Evolutionary conservation across 2,113 vertebrate species (phyloP), one percentile per base, ranked within the genome.

Genomic region (Phocoena sinus): DNA sequence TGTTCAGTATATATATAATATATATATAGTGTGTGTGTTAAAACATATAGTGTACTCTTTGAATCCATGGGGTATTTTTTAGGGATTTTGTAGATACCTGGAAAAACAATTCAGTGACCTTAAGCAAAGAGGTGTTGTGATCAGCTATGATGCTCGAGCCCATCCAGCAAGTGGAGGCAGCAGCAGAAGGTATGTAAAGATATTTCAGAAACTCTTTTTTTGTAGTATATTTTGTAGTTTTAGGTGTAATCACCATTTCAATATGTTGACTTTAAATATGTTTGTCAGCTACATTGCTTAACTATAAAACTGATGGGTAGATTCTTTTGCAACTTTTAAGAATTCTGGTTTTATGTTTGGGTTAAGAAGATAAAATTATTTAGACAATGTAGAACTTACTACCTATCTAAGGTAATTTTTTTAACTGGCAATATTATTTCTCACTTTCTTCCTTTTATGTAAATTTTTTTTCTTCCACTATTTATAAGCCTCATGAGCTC

Each of bases 41-140:
- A 44, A 79, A 8, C 3, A 9, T 28, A n/a, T 31, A 58, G 20
- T 58, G 63, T 36, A 8, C 25, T 86, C 26, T 88, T 67, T 63
- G 76, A 94, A 94, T 60, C 26, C 56, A 2, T 36, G 84, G 90
- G 62, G 53, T 96, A 8, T 96, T 93, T 89, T 83, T 81, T 73
- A 99, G 99, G 99, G 99, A 67, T 99, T 99, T 98, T 99, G 99
- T 98, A 97, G 97, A 41, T 99, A 99, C 95, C 98, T 99, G 91
- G 99, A 99, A 98, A 98, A 99, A 92, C 98, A 98, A 81, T 99
- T 99, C 96, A 94, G 95, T 92, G 99, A 99, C 97, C 98, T 99
- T 33, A 99, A 99, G 97, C 98, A 99, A 86, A 99, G 99, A 94
- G 99, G 99, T 0, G 99, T 99, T 20, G 99, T 99, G 87, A 99